Conservation (phyloP, 2,113 vertebrate genomes). For the Cervus canadensis region DNA sequence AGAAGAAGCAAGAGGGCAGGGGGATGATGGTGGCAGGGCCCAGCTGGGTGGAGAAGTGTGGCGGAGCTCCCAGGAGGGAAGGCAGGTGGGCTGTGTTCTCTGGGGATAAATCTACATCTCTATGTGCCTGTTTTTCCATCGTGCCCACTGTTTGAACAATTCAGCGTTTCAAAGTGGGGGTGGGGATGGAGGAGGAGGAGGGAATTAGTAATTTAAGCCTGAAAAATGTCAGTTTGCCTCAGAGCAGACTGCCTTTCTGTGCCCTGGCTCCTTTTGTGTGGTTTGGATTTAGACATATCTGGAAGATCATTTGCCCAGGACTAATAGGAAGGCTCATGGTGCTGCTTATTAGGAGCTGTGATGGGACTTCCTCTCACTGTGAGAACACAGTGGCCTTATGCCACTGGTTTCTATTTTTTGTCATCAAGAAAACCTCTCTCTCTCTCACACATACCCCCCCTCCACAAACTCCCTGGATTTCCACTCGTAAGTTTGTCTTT, state of each 20-base stretch:
- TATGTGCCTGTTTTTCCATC: neutral
- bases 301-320: constrained; percentile 39
- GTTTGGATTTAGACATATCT: constrained; percentile 42
- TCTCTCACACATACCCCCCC: no score
- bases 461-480: neutral
- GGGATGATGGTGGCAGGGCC: neutral
- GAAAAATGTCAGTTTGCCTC: constrained; percentile 65
- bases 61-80: neutral
- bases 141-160: neutral
- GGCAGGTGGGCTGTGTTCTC: neutral
- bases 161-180: neutral
- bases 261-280: constrained; percentile 51
- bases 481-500: neutral
- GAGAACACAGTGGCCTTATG: neutral
- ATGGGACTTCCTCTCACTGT: constrained; percentile 24
- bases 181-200: neutral
- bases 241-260: constrained; percentile 53
- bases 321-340: constrained; percentile 29
- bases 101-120: neutral
- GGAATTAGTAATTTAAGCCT: constrained; percentile 39
- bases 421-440: neutral
- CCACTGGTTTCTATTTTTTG: constrained; percentile 26
- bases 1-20: neutral
- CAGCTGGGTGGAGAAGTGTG: neutral
- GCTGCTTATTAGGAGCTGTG: neutral